Conservation (phyloP, 2,888 invertebrate genomes). For the Eledona agricola region DNA sequence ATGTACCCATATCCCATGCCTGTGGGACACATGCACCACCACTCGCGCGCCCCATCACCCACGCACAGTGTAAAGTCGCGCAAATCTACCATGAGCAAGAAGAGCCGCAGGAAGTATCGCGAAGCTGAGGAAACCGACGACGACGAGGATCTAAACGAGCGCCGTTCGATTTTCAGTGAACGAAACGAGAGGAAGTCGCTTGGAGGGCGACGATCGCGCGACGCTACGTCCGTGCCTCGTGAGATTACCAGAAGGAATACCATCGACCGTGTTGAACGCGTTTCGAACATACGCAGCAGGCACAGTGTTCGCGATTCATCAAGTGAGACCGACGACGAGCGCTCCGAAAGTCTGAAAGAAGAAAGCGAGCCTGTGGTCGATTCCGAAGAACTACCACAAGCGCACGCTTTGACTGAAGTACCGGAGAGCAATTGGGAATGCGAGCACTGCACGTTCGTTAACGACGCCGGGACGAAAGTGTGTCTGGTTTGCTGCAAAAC, state of each 20-base stretch:
- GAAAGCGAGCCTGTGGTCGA: constrained; percentile 47
- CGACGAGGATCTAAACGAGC: constrained; percentile 61
- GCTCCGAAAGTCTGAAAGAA: constrained; percentile 50
- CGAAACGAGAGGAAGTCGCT: constrained; percentile 53
- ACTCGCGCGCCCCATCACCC: constrained; percentile 74
- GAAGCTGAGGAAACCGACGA: constrained; percentile 64
- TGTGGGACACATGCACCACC: constrained; percentile 65
- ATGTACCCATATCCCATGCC: constrained; percentile 56
- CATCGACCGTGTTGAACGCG: constrained; percentile 49
- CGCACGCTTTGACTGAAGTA: constrained; percentile 48
- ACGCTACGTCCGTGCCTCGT: constrained; percentile 54
- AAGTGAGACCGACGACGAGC: constrained; percentile 54
- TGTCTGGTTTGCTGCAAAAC: constrained; percentile 91
- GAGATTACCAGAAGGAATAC: constrained; percentile 50
- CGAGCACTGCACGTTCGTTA: constrained; percentile 90
- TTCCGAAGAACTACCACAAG: constrained; percentile 54
- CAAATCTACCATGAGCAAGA: constrained; percentile 71
- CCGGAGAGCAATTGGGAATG: constrained; percentile 80
- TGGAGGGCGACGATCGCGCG: constrained; percentile 47
- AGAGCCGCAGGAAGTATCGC: constrained; percentile 62
- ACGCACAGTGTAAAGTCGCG: constrained; percentile 76
- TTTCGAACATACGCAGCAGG: constrained; percentile 48
- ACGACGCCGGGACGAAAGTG: constrained; percentile 79
- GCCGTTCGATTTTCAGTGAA: constrained; percentile 57
- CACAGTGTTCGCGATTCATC: constrained; percentile 51